Evolutionary conservation across 2,888 invertebrate species (phyloP).

Genomic region (Papilio protenor): DNA sequence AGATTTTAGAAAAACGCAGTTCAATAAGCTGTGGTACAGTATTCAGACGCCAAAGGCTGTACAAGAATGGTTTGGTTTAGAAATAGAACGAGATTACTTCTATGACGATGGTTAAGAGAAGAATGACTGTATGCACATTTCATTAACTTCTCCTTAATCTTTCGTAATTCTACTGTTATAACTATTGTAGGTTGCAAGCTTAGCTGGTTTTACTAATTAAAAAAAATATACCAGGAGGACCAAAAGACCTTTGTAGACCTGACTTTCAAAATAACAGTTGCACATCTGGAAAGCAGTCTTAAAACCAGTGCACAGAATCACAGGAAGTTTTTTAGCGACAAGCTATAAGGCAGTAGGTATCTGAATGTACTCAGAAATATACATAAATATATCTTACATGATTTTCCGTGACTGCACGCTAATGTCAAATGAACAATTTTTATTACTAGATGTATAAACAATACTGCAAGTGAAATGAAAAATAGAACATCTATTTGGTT

Average conservation of each 20-base stretch:
- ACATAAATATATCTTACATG: background rate
- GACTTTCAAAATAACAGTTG: background rate
- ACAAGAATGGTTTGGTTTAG: background rate
- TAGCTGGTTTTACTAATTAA: no score
- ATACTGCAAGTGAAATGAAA: conserved; percentile 53
- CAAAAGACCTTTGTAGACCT: no score
- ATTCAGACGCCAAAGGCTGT: background rate
- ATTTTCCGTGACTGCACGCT: background rate
- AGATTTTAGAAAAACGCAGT: background rate
- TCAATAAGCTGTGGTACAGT: background rate
- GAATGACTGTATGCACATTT: background rate
- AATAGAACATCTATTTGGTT: conserved; percentile 27
- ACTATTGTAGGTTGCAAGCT: background rate
- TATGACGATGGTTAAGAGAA: background rate
- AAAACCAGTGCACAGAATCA: background rate
- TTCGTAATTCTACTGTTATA: background rate
- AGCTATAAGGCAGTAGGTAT: background rate
- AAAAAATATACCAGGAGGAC: no score
- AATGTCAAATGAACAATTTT: background rate
- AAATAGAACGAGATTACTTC: background rate
- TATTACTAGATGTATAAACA: background rate
- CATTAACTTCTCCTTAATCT: background rate
- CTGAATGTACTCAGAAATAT: background rate
- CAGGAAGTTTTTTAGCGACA: background rate
- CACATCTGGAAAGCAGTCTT: background rate